phyloP scores from a whole-genome alignment of 1,140 invertebrate species.

The Penaeus japonicus region DNA sequence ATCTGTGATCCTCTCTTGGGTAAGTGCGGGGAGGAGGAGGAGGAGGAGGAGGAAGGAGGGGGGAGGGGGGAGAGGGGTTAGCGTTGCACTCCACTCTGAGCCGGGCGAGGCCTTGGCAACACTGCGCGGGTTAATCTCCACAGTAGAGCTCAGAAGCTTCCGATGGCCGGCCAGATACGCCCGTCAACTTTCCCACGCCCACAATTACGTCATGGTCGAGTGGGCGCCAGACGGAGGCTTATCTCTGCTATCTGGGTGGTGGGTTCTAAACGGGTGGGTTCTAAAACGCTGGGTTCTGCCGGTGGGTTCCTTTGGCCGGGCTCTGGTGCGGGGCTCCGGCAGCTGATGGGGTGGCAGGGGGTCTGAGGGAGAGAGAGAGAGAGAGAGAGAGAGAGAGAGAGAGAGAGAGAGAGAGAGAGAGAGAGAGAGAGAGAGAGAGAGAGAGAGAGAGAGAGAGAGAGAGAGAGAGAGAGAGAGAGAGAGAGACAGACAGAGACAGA shows the following conservation, averaged over 20 bases:
- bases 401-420: constrained; percentile 19
- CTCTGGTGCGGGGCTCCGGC: neutral
- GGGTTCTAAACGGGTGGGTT: constrained; percentile 2
- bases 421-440: neutral
- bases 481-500: no score
- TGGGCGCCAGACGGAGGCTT: constrained; percentile 25
- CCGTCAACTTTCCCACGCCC: constrained; percentile 32
- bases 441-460: neutral
- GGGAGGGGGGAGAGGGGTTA: neutral
- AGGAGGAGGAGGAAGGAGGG: neutral
- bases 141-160: constrained; percentile 29
- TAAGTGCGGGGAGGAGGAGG: neutral
- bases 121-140: neutral
- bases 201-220: constrained; percentile 22
- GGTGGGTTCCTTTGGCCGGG: neutral
- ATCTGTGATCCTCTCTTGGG: constrained; percentile 1
- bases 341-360: neutral
- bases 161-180: constrained; percentile 21
- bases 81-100: neutral
- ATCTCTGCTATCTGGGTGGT: constrained; percentile 10
- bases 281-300: neutral
- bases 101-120: neutral
- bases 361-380: neutral
- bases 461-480: neutral
- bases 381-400: constrained; percentile 28